phyloP scores from a whole-genome alignment of 2,888 invertebrate genomes.

The Pomacea canaliculata region DNA sequence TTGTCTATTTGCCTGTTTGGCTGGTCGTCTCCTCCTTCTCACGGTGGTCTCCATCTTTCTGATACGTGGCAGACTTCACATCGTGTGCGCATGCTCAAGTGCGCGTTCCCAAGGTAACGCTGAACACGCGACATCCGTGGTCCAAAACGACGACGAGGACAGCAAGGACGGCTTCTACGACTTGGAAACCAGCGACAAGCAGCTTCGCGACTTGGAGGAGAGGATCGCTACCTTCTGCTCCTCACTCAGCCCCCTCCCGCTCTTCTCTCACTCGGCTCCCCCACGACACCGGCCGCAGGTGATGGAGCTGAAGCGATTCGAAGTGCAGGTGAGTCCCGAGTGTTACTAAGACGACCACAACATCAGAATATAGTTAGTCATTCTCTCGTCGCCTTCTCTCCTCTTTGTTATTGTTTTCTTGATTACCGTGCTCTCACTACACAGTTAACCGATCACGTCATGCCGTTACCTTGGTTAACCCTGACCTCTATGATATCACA shows the following conservation, averaged over 20 bases:
- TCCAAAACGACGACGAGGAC: neutral
- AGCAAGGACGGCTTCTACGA: slow-evolving; percentile 49
- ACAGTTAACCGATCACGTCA: too few species aligned
- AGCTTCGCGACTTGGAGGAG: slow-evolving; percentile 52
- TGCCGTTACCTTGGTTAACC: too few species aligned
- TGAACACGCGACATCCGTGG: neutral
- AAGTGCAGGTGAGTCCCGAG: slow-evolving; percentile 41
- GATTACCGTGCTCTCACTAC: too few species aligned
- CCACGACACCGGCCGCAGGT: slow-evolving; percentile 28
- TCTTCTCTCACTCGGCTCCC: slow-evolving; percentile 16
- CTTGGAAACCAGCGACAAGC: slow-evolving; percentile 60
- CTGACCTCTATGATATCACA: too few species aligned
- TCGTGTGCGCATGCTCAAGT: slow-evolving; percentile 16
- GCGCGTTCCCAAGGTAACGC: slow-evolving; percentile 2
- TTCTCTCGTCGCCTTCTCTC: too few species aligned
- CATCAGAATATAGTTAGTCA: too few species aligned
- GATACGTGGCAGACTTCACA: slow-evolving; percentile 7
- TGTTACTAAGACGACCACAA: too few species aligned
- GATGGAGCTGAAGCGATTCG: slow-evolving; percentile 43
- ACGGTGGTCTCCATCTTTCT: neutral
- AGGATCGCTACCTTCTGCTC: slow-evolving; percentile 47
- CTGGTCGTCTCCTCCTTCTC: too few species aligned
- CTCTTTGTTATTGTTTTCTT: too few species aligned
- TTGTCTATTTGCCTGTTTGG: neutral
- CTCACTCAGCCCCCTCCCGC: neutral